Evolutionary conservation across 2,888 invertebrate species (phyloP), one percentile per base, ranked within the genome.

Genomic region (Nymphalis c-album): DNA sequence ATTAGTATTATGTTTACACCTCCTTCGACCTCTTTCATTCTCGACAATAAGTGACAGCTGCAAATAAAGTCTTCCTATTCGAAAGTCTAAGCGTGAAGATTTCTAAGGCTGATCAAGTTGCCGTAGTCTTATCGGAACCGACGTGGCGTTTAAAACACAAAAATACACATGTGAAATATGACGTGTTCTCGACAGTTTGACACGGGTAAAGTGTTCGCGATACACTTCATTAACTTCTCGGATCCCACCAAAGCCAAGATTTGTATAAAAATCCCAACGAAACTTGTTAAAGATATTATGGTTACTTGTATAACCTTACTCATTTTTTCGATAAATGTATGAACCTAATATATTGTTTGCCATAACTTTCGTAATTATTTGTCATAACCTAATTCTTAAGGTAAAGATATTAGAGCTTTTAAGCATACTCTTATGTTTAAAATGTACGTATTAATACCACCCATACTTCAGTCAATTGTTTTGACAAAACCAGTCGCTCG

Each of bases 171-270:
- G 82, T 81, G 78, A 84, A 86, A 85, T 87, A 86, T 91, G 88
- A 90, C 85, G 84, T 90, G 88, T 80, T 85, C 86, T 78, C 89
- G 91, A 90, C 90, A 88, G 85, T 77, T 84, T 91, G 91, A 91
- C 86, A 83, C 77, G 91, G 91, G 91, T 91, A 82, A 82, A 84
- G 87, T 86, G 84, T 86, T 84, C 76, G 80, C 77, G 79, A 82
- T 78, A 86, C 83, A 86, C 88, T 89, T 90, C 88, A 89, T 90
- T 90, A 88, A 83, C 82, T 87, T 84, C 81, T 80, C 72, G 77
- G 82, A 81, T 80, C 77, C 80, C 57, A 77, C 77, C 81, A 84
- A 83, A 81, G 76, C 76, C 75, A 73, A 78, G 76, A 71, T 71
- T 71, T 72, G 68, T 71, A 62, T 62, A 63, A 68, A 67, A 60